Base-by-base conservation (phyloP, 2,888 invertebrate species). In the Hoplodrina blanda region DNA sequence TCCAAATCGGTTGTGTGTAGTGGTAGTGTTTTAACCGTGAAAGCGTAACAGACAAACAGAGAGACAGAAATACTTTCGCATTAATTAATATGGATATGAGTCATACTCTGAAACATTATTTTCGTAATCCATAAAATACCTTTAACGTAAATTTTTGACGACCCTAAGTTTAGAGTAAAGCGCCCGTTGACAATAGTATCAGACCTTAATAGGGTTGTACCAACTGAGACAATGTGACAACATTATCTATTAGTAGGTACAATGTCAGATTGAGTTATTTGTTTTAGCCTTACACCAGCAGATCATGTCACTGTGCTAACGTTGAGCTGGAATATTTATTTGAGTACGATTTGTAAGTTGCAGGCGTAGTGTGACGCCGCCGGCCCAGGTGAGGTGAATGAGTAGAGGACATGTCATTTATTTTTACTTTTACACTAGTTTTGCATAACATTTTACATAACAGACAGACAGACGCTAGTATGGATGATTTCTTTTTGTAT, bases 151-250 rank as follows among this genome's bases (percentile, higher is more conserved):
- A 10, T 30, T 15, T 33, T 30, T 37, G 69, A 4, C 37, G 81
- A 11, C 78, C 77, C 62, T 70, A 46, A 15, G 2, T 41, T 17
- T 6, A 33, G 55, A 71, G 30, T 41, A 49, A 20, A 7, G 37
- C 11, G 13, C 41, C 2, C 49, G 55, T 54, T 64, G 63, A 78
- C 78, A 78, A 75, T 73, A 62, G 59, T 68, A 67, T 56, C 54
- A 64, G 37, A 62, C 72, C 62, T 46, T 62, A 55, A 62, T 77
- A 83, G 85, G 81, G 81, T 54, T 85, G 81, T 55, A 60, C 61
- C 61, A 56, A 55, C 13, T 52, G n/a, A 10, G 8, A 11, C 2
- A 74, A 41, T 62, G 59, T 60, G 77, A 64, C 61, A 77, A 46
- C 37, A 63, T 64, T 41, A 41, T 41, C 11, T 57, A 76, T 69